Evolutionary conservation across 35 echinoderm and acorn worm species (phyloP).

Genomic region (Hemicentrotus pulcherrimus): DNA sequence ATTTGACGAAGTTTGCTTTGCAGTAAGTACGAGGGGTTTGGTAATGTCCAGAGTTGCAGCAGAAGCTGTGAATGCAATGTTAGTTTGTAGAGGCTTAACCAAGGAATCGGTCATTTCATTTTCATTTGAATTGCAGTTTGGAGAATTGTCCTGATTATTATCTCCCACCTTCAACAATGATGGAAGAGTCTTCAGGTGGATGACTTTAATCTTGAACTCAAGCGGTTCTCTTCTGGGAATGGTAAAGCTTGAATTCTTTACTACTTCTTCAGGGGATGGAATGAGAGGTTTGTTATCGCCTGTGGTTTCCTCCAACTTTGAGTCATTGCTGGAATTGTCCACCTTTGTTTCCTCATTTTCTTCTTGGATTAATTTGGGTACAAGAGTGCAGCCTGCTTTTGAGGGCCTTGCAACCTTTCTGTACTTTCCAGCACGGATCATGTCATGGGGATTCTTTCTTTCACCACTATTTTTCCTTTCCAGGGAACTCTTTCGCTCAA

Average conservation of each 20-base stretch:
- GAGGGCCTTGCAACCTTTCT: slow-evolving; percentile 34
- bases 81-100: background rate
- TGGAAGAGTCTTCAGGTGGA: slow-evolving; percentile 79
- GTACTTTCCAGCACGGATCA: slow-evolving; percentile 8
- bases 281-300: slow-evolving; percentile 40
- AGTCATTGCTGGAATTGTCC: slow-evolving; percentile 29
- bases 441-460: slow-evolving; percentile 40
- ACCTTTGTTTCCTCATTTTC: slow-evolving; percentile 64
- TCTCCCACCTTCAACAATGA: slow-evolving; percentile 69
- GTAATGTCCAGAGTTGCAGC: slow-evolving; percentile 64
- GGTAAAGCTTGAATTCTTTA: slow-evolving; percentile 38
- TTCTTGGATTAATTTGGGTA: slow-evolving; percentile 88
- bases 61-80: slow-evolving; percentile 56
- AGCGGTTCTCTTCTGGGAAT: slow-evolving; percentile 88
- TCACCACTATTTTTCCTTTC: slow-evolving; percentile 65
- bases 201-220: slow-evolving; percentile 93
- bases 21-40: slow-evolving; percentile 16
- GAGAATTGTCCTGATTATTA: background rate
- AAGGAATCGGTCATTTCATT: background rate
- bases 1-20: background rate
- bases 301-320: slow-evolving; percentile 51
- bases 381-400: slow-evolving; percentile 55
- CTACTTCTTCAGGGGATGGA: slow-evolving; percentile 43
- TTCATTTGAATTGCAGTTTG: slow-evolving; percentile 32
- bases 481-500: slow-evolving; percentile 27